phyloP scores from a whole-genome alignment of 2,113 vertebrate genomes.

The Eulemur rufifrons region DNA sequence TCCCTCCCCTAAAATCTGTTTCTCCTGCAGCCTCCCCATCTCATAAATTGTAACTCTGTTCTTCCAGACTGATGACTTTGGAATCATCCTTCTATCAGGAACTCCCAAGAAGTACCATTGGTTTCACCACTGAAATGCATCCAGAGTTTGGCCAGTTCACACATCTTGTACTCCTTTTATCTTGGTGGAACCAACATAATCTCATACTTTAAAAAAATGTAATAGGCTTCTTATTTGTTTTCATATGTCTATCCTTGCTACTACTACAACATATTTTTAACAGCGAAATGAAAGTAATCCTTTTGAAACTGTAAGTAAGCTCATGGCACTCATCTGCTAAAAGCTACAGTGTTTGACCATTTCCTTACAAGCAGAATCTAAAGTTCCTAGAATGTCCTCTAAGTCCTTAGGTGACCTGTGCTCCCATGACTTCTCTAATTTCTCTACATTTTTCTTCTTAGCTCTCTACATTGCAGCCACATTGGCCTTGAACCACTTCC shows the following conservation, averaged over 20 bases:
- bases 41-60: background rate
- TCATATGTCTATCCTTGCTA: background rate
- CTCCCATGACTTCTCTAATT: background rate
- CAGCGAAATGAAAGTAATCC: background rate
- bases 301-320: background rate
- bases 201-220: background rate
- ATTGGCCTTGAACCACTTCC: background rate
- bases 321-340: background rate
- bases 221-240: background rate
- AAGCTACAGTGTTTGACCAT: background rate
- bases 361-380: background rate
- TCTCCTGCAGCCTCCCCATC: background rate
- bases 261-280: background rate
- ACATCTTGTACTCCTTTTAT: background rate
- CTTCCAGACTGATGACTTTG: background rate
- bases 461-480: background rate
- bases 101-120: background rate
- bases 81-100: background rate
- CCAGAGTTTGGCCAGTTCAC: background rate
- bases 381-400: background rate
- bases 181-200: background rate
- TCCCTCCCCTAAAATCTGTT: background rate
- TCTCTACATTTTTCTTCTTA: background rate
- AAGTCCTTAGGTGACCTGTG: background rate
- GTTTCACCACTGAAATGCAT: background rate